Evolutionary conservation across 2,797 vertebrate genomes (phyloP), one percentile per base, ranked within the genome.

Genomic region (Salmo trutta): DNA sequence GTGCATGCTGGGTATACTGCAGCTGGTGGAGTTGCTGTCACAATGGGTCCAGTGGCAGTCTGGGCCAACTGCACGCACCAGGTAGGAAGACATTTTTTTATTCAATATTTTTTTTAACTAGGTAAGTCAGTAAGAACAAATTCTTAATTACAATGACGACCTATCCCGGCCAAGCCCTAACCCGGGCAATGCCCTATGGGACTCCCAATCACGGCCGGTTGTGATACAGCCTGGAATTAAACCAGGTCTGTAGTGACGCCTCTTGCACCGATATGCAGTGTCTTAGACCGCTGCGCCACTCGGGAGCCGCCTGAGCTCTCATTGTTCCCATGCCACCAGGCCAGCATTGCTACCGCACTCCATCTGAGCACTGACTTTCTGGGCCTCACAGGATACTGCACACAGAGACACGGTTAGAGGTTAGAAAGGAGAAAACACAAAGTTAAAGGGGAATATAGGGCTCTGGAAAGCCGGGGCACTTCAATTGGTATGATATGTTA

Each of bases 311-410:
- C 6, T 36, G 33, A 76, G 84, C 3, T 91, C 88, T 5, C 17
- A 89, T n/a, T 84, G 82, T 36, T 92, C 88, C 94, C 95, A 95
- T 1, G 87, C 91, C 74, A 95, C 90, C 14, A 92, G 2, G 0
- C 89, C 94, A 3, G 85, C 90, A 77, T 91, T 79, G 14, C 80
- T 90, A 27, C 71, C n/a, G 79, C 95, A 95, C 74, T 87, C 21
- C 78, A 92, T 83, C 52, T 82, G n/a, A 8, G 91, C 88, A 1
- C 72, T 77, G 70, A 92, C 87, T 0, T 66, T 76, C 74, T 89
- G 87, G 33, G 94, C 93, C 5, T 83, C 65, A 51, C 95, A 95
- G 0, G 87, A 91, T 17, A 90, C 94, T 95, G 51, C 33, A 71
- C 21, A 56, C 21, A 29, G 21, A 29, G 21, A 69, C 67, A 81